Conservation (phyloP, 2,113 vertebrate genomes). For the Ictalurus punctatus region DNA sequence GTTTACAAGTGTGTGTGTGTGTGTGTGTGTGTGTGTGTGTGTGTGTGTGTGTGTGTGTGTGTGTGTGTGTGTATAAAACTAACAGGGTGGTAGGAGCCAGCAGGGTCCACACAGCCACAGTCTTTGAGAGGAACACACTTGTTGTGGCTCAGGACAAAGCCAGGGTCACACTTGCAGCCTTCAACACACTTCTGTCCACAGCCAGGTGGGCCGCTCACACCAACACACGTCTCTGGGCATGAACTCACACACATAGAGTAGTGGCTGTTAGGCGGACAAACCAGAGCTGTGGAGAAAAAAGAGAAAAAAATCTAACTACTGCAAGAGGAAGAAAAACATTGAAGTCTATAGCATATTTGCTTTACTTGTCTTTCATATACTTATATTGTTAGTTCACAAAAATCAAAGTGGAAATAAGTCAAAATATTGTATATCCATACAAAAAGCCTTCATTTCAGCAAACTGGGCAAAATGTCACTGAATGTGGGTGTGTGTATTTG, state of each 20-base stretch:
- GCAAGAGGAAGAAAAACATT: conserved; percentile 34
- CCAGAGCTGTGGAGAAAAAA: conserved; percentile 65
- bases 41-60: background rate
- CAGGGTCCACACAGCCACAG: conserved; percentile 72
- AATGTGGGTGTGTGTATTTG: background rate
- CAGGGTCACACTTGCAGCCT: conserved; percentile 73
- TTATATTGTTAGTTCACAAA: background rate
- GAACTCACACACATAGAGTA: conserved; percentile 74
- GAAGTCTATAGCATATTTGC: background rate
- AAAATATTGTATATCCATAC: background rate
- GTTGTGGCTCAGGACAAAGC: conserved; percentile 73
- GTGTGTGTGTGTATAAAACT: conserved; percentile 55
- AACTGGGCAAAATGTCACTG: background rate
- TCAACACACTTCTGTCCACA: conserved; percentile 71
- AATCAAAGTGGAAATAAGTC: background rate
- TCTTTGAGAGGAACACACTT: conserved; percentile 70
- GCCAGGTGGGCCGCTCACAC: conserved; percentile 58
- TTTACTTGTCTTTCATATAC: background rate
- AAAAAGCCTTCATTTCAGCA: background rate
- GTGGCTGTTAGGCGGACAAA: conserved; percentile 76
- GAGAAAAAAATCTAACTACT: conserved; percentile 44
- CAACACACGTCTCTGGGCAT: conserved; percentile 73
- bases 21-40: conserved; percentile 53
- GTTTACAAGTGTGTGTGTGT: background rate
- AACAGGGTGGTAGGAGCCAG: conserved; percentile 71